These are phyloP conservation scores for Etheostoma cragini DNA, from an alignment of 2,113 vertebrate species.

Conservation along the genomic window DNA sequence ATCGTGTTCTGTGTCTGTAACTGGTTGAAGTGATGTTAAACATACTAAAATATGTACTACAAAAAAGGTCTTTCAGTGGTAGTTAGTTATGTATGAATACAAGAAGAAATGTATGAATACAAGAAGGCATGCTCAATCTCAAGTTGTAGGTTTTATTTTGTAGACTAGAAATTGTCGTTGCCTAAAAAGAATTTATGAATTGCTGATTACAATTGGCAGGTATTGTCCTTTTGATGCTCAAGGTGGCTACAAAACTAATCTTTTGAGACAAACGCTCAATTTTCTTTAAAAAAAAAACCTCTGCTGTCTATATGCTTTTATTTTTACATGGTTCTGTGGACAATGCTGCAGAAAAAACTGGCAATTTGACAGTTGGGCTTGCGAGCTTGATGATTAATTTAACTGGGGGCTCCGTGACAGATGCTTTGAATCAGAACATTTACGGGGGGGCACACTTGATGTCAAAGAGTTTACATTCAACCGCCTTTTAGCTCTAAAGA, in stretches of 20 bases:
- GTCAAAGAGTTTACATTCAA: conserved; percentile 50
- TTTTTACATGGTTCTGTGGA: not conserved
- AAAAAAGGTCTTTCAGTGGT: not conserved
- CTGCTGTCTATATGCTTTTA: conserved; percentile 9
- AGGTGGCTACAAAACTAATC: not conserved
- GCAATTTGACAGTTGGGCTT: conserved; percentile 35
- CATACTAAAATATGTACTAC: not conserved
- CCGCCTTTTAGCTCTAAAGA: conserved; percentile 21
- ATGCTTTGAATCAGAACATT: conserved; percentile 56
- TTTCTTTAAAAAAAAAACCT: not conserved
- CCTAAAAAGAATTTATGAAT: not conserved
- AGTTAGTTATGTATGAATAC: no score
- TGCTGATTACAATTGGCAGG: not conserved
- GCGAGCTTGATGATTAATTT: conserved; percentile 32
- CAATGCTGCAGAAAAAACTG: not conserved
- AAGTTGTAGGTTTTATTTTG: not conserved
- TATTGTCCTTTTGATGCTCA: not conserved
- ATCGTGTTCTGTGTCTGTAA: no score
- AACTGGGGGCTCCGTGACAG: conserved; percentile 54
- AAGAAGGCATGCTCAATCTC: not conserved
- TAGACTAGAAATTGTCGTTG: not conserved
- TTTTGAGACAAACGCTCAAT: not conserved
- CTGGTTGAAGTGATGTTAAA: no score
- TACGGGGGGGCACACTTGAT: conserved; percentile 22
- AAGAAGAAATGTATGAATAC: not conserved